These are phyloP conservation scores for Zaprionus nigranus DNA, from an alignment of 1,140 invertebrate species.

Conservation along the genomic window DNA sequence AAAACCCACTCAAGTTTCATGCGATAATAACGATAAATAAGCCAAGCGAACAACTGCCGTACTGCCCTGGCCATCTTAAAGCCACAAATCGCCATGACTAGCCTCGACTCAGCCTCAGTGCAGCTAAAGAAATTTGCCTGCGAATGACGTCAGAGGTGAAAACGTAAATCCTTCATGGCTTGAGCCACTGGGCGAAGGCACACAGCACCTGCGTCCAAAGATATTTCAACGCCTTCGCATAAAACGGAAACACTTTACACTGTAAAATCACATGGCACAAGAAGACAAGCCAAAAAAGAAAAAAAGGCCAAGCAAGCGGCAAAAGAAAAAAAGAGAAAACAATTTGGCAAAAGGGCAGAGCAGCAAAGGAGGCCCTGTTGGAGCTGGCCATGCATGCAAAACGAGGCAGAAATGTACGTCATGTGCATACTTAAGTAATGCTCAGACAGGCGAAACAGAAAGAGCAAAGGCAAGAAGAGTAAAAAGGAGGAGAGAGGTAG, in stretches of 20 bases:
- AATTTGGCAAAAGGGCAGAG: constrained; percentile 27
- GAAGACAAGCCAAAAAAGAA: neutral
- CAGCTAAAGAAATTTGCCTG: constrained; percentile 34
- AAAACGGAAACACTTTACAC: constrained; percentile 37
- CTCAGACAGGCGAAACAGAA: neutral
- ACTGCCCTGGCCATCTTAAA: constrained; percentile 29
- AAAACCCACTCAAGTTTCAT: constrained; percentile 41
- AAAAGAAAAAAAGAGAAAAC: constrained; percentile 23
- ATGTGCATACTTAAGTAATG: constrained; percentile 62
- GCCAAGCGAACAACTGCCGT: constrained; percentile 35
- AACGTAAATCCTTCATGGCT: neutral
- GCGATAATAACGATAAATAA: constrained; percentile 57
- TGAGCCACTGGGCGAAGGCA: neutral
- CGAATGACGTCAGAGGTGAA: constrained; percentile 42
- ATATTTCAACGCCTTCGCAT: constrained; percentile 43
- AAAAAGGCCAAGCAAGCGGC: neutral
- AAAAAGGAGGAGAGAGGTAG: neutral
- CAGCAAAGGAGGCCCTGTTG: constrained; percentile 20
- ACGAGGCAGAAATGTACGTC: constrained; percentile 57
- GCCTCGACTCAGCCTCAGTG: constrained; percentile 9
- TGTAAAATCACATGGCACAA: constrained; percentile 51
- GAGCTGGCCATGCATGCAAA: constrained; percentile 54
- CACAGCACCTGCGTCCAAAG: constrained; percentile 34
- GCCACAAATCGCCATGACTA: constrained; percentile 1
- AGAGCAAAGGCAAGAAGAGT: neutral